Base-by-base conservation (phyloP, 2,113 vertebrate species). In the Phocoena sinus region DNA sequence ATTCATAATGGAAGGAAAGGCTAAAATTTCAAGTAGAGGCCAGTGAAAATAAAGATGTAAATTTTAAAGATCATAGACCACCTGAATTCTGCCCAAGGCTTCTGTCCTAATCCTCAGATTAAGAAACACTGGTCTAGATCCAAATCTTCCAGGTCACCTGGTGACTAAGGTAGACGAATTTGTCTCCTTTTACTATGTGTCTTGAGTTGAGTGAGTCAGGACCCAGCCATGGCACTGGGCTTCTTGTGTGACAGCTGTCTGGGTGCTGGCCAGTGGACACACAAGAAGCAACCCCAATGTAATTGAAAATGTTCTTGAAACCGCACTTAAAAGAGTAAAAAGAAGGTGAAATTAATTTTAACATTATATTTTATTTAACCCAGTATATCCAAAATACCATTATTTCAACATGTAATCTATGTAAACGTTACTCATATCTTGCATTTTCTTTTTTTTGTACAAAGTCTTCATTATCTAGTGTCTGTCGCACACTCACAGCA, bases 101-200 rank as follows among this genome's bases (percentile, higher is more conserved):
- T 86, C 44, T 68, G 26, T 25, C 68, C 14, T 20, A 33, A 60
- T 56, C n/a, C 67, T 88, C 41, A 41, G 62, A 25, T 68, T 12
- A 26, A 70, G 62, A 95, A 70, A 33, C 28, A n/a, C 83, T 63
- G 74, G n/a, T 15, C n/a, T 28, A 74, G 38, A 88, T 20, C 6
- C 70, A 9, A 41, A 62, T 63, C 41, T 28, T 87, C 17, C n/a
- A 0, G 20, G 21, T 26, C 9, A n/a, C 60, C 74, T 17, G 65
- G 60, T 36, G 74, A 44, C 33, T 9, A 12, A 18, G 38, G 73
- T 17, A 20, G 84, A 56, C 11, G 2, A 2, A 50, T 9, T 18
- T 58, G 11, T 65, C 8, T 3, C n/a, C 33, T 44, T 17, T 53
- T 7, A 1, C 21, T 2, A 2, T 0, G 2, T 26, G 58, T 94